Percentiles rank a stretch among this genome's conserved stretches.
Conservation (phyloP, 2,888 invertebrate genomes). For the Cactoblastis cactorum region DNA sequence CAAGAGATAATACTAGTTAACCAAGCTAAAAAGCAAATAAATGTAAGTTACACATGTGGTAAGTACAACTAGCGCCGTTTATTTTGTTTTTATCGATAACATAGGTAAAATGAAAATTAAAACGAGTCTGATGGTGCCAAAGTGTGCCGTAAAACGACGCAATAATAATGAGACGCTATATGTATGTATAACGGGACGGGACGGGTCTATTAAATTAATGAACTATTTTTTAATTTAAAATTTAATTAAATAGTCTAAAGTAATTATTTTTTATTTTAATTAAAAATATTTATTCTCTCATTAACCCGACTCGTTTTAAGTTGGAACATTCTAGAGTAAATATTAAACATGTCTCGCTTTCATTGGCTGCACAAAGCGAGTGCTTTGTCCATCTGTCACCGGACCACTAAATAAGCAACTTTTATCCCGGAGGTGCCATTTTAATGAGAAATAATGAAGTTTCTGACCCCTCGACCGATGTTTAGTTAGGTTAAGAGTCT, state of each 20-base stretch:
- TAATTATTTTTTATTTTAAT: not conserved
- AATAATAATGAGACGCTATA: no score
- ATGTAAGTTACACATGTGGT: no score
- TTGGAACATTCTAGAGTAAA: conserved; percentile 30
- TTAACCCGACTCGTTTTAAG: conserved; percentile 5
- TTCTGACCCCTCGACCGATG: conserved; percentile 50
- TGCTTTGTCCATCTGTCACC: conserved; percentile 67
- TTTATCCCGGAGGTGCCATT: conserved; percentile 63
- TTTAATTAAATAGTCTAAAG: not conserved
- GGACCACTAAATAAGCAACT: conserved; percentile 67
- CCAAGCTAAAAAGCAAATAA: no score
- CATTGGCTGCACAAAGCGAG: conserved; percentile 40
- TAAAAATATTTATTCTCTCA: not conserved
- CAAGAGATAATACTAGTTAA: no score
- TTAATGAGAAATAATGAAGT: conserved; percentile 76
- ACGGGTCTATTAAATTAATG: no score
- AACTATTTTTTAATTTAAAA: no score
- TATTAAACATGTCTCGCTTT: conserved; percentile 38
- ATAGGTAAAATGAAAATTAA: no score
- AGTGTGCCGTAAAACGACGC: no score
- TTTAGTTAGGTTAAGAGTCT: conserved; percentile 69
- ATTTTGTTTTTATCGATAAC: no score
- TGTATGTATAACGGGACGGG: no score
- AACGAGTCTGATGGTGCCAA: no score
- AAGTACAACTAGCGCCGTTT: no score